phyloP scores from a whole-genome alignment of 2,113 vertebrate genomes.

The Neogobius melanostomus region DNA sequence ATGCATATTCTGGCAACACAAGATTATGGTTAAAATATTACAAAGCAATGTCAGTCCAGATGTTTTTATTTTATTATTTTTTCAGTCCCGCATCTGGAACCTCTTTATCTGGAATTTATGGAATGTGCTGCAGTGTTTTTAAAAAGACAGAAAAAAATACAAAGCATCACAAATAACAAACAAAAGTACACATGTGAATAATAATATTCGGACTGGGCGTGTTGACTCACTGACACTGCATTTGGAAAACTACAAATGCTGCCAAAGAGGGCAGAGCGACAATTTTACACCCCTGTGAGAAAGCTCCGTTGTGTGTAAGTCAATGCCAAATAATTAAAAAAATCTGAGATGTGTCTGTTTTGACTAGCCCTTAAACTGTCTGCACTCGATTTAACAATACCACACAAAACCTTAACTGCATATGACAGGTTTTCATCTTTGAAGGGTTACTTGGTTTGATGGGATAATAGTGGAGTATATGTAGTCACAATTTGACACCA shows the following conservation, averaged over 20 bases:
- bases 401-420: too few species aligned
- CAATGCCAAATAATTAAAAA: not conserved
- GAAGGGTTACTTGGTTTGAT: too few species aligned
- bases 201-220: not conserved
- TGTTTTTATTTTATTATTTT: not conserved
- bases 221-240: not conserved
- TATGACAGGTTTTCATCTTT: too few species aligned
- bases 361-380: not conserved
- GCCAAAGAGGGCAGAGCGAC: not conserved
- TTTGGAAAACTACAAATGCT: not conserved
- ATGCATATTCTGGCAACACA: not conserved
- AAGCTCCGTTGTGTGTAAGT: not conserved
- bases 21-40: too few species aligned
- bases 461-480: too few species aligned
- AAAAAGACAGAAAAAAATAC: not conserved
- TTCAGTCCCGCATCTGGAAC: not conserved
- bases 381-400: too few species aligned
- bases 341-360: not conserved
- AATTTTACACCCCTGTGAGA: constrained; percentile 9
- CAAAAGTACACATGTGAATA: not conserved
- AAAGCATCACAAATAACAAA: not conserved
- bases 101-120: constrained; percentile 1
- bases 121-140: not conserved
- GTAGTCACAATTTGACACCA: too few species aligned
- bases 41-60: not conserved